Base-by-base conservation (phyloP, 2,797 vertebrate species). In the Clarias platycephalus region DNA sequence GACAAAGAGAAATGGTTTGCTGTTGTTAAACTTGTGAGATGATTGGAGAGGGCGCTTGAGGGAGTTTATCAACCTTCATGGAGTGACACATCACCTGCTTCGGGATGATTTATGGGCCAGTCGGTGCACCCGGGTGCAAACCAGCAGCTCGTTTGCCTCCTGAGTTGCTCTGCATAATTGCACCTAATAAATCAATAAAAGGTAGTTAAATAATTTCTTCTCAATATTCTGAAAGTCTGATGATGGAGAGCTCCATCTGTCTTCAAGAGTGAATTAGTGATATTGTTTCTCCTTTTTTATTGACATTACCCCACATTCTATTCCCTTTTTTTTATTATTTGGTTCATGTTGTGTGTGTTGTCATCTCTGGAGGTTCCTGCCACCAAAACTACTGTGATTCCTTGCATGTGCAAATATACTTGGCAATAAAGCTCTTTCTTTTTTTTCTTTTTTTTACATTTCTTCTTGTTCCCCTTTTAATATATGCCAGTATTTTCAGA, bases 1-100 rank as follows among this genome's bases (percentile, higher is more conserved):
- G 72, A 83, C 49, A 84, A 57, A 55, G 66, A 82, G 55, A 80
- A 88, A 90, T 84, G 85, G 81, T 83, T 89, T 88, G 87, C 86
- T 83, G 83, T 79, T 70, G 60, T 62, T 12, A 15, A 78, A 63
- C 20, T 26, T 62, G 18, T 58, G 74, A 76, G 74, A 57, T 24
- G 53, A 22, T 37, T 6, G 20, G 63, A 10, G 22, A 70, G 44
- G 76, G 34, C 55, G 57, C n/a, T 53, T 53, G 78, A 57, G 57
- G 83, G 34, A 26, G 31, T 78, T 31, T 49, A 31, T 66, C 60
- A 66, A 34, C 44, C 34, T 68, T 58, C n/a, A 55, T 31, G 4
- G 10, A 16, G 16, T 70, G 64, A 49, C 75, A 44, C 22, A 55
- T 70, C 53, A 58, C 60, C 66, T 72, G 68, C 75, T 84, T 84